A percentile compares a stretch with the other conserved stretches of the same genome.
These are phyloP conservation scores for Teleogryllus occipitalis DNA, from an alignment of 1,140 invertebrate genomes.

Conservation along the genomic window DNA sequence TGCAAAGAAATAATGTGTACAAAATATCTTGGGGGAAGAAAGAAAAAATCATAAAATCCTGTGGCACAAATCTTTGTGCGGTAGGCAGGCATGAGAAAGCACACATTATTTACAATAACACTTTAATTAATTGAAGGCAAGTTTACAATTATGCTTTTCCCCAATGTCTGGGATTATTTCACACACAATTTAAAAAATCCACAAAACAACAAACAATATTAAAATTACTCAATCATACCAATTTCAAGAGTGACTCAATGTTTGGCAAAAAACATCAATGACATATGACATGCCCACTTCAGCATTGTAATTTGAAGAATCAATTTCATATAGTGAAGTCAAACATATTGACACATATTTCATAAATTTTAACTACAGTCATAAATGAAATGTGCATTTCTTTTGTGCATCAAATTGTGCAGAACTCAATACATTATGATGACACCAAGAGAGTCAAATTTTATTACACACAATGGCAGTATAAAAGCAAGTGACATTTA, in stretches of 20 bases:
- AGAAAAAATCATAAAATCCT: too few relatives aligned
- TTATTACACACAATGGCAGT: not conserved
- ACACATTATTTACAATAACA: conserved; percentile 9
- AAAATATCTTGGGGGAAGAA: too few relatives aligned
- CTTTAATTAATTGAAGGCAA: conserved; percentile 20
- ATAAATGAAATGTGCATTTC: conserved; percentile 7
- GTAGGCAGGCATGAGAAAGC: too few relatives aligned
- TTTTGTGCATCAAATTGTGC: not conserved
- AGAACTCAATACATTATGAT: conserved; percentile 1
- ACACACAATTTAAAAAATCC: conserved; percentile 10
- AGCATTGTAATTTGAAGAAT: not conserved
- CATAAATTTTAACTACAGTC: not conserved
- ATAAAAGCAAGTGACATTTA: not conserved
- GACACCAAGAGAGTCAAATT: not conserved
- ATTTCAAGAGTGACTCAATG: not conserved
- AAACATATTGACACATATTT: not conserved
- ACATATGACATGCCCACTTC: conserved; percentile 3
- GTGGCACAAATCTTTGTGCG: too few relatives aligned
- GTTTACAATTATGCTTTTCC: conserved; percentile 17
- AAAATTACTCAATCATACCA: not conserved
- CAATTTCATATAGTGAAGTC: not conserved
- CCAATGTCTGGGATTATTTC: conserved; percentile 1
- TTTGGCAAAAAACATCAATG: conserved; percentile 2
- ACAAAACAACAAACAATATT: conserved; percentile 8
- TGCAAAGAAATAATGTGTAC: too few relatives aligned